Conservation (phyloP, 2,797 vertebrate genomes). For the Bradypus variegatus region DNA sequence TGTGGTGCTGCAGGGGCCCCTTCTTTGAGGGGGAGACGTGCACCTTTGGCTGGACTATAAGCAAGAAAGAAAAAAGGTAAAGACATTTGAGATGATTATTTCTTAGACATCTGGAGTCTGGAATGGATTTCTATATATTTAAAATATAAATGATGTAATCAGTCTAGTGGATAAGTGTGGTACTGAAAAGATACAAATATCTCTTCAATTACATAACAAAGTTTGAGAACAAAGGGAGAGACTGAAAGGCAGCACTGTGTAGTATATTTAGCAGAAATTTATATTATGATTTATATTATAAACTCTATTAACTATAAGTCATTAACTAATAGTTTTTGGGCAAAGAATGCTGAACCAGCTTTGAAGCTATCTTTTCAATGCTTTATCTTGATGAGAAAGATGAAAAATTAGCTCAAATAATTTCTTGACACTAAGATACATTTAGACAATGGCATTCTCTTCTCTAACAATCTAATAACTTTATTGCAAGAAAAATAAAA, state of each 20-base stretch:
- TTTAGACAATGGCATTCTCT: background rate
- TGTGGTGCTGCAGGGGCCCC: background rate
- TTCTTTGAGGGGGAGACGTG: conserved; percentile 14
- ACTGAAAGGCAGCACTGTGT: background rate
- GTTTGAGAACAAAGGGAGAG: background rate
- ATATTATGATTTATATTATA: too few species aligned
- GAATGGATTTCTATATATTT: background rate
- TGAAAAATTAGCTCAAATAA: background rate
- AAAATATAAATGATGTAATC: background rate
- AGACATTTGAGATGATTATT: background rate
- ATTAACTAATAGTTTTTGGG: background rate
- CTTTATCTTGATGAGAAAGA: background rate
- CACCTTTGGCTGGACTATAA: background rate
- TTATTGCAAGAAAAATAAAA: background rate
- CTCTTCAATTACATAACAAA: background rate
- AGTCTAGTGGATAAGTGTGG: background rate
- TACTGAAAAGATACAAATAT: background rate
- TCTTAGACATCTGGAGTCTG: background rate
- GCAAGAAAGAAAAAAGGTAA: background rate
- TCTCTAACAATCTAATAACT: background rate
- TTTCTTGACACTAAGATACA: background rate
- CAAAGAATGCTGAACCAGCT: background rate
- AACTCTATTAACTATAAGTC: background rate
- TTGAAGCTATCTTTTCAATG: background rate
- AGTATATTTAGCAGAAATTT: background rate